These are phyloP conservation scores for Lathronympha strigana DNA, from an alignment of 2,888 invertebrate species.

Conservation along the genomic window DNA sequence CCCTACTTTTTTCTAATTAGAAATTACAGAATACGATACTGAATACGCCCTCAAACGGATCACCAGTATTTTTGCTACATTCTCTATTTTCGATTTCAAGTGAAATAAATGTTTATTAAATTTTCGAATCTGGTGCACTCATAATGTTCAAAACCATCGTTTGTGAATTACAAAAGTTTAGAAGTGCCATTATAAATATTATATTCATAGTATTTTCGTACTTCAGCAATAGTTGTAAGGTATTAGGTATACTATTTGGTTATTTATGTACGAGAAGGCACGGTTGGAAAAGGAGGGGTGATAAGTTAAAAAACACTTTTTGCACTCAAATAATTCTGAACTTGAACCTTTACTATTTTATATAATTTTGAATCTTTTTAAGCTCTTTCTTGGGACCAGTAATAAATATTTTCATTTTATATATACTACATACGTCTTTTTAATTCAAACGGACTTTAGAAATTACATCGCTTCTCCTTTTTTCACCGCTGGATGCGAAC, in stretches of 20 bases:
- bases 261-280: conserved; percentile 46
- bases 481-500: conserved; percentile 24
- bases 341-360: not conserved
- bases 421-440: too few relatives aligned
- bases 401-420: not conserved
- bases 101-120: not conserved
- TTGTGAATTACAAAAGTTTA: conserved; percentile 57
- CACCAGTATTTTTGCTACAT: too few relatives aligned
- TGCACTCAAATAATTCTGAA: not conserved
- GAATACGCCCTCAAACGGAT: not conserved
- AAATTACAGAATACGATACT: too few relatives aligned
- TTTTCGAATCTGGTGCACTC: conserved; percentile 23
- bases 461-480: not conserved
- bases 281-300: conserved; percentile 20
- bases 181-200: conserved; percentile 75
- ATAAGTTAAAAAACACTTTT: not conserved
- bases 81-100: too few relatives aligned
- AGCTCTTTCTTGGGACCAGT: not conserved
- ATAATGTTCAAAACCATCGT: conserved; percentile 35
- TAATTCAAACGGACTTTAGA: too few relatives aligned
- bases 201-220: conserved; percentile 76
- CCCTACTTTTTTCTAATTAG: too few relatives aligned
- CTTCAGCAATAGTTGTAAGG: conserved; percentile 63
- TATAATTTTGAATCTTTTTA: not conserved
- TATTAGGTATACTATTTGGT: conserved; percentile 54